Evolutionary conservation across 2,888 invertebrate genomes (phyloP).

Genomic region (Drosophila birchii): DNA sequence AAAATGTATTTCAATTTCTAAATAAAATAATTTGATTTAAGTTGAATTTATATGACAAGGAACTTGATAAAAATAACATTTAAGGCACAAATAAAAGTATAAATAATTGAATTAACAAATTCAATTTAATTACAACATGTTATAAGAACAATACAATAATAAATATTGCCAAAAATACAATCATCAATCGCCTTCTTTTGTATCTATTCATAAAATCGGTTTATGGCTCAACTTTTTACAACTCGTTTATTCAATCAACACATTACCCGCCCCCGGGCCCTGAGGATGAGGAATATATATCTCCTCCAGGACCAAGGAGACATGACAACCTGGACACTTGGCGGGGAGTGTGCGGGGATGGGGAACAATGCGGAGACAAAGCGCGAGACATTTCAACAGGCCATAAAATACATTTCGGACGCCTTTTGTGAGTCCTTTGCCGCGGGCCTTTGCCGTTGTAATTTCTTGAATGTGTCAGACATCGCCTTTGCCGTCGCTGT

Average conservation of each 20-base stretch:
- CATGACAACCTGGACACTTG: conserved; percentile 44
- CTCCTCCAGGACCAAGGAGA: conserved; percentile 10
- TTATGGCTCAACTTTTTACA: conserved; percentile 24
- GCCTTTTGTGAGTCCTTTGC: conserved; percentile 52
- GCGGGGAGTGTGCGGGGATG: neutral
- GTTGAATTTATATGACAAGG: no score
- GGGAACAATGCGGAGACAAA: conserved; percentile 24
- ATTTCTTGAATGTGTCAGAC: conserved; percentile 75
- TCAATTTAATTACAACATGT: neutral
- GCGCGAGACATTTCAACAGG: conserved; percentile 71
- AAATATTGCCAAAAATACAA: neutral
- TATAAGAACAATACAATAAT: neutral
- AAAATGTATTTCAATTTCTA: no score
- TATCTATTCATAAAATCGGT: neutral
- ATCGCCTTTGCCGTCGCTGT: conserved; percentile 24
- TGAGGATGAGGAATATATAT: conserved; percentile 9
- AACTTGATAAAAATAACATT: no score
- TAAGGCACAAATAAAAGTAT: no score
- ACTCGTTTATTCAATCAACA: conserved; percentile 41
- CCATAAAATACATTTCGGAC: conserved; percentile 76
- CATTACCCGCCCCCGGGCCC: conserved; percentile 2
- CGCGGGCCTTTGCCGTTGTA: conserved; percentile 70
- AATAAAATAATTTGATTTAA: no score
- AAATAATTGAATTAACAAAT: neutral
- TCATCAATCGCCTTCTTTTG: neutral